Conservation (phyloP, 2,113 vertebrate species). For the Cygnus atratus region DNA sequence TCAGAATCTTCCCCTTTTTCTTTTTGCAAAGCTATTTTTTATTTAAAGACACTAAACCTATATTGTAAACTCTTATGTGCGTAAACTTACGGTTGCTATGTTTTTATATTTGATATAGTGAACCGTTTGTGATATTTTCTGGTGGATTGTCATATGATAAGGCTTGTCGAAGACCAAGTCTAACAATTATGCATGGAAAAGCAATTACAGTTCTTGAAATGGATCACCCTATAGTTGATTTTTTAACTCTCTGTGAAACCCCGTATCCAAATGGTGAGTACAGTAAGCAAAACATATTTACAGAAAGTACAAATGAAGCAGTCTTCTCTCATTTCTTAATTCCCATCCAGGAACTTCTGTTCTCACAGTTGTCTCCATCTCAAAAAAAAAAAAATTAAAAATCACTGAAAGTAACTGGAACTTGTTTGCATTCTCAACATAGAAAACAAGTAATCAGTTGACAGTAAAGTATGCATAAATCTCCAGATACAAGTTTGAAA, state of each 20-base stretch:
- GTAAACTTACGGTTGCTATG: background rate
- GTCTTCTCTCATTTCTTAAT: background rate
- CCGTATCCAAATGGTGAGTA: slow-evolving; percentile 95
- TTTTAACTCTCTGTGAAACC: slow-evolving; percentile 96
- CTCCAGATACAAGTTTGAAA: background rate
- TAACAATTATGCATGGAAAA: slow-evolving; percentile 99
- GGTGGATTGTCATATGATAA: slow-evolving; percentile 96
- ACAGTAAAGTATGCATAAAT: background rate
- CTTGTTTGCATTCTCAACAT: background rate
- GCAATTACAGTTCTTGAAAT: slow-evolving; percentile 98
- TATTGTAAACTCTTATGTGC: background rate
- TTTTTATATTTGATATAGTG: slow-evolving; percentile 74
- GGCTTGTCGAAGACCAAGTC: slow-evolving; percentile 89
- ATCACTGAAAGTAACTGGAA: background rate
- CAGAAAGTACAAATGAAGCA: background rate
- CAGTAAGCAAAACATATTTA: background rate
- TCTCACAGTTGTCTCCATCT: background rate
- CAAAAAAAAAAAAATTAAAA: background rate
- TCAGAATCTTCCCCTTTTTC: background rate
- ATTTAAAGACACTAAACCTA: background rate
- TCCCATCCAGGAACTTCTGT: background rate
- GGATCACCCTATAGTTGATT: slow-evolving; percentile 98
- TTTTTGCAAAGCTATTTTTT: background rate
- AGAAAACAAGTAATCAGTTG: background rate
- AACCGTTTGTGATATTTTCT: slow-evolving; percentile 96